Evolutionary conservation across 2,797 vertebrate species (phyloP).

Genomic region (Arnoldichthys spilopterus): DNA sequence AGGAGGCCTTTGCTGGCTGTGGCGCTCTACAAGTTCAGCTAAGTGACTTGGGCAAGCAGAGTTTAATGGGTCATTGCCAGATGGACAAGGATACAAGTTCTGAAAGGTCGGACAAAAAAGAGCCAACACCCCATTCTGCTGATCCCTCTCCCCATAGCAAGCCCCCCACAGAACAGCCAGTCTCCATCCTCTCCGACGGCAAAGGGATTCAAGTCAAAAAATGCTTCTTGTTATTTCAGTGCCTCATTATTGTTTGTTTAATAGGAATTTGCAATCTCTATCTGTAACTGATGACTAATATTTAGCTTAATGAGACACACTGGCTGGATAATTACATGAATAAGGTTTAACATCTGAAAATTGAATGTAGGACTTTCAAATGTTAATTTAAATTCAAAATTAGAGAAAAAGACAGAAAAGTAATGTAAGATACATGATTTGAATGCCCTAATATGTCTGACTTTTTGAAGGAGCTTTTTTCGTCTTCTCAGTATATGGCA

Average conservation of each 20-base stretch:
- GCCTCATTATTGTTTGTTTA: conserved; percentile 34
- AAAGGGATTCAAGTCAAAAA: conserved; percentile 7
- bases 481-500: background rate
- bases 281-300: conserved; percentile 22
- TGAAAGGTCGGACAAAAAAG: conserved; percentile 59
- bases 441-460: conserved; percentile 17
- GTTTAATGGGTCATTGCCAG: conserved; percentile 59
- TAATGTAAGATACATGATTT: conserved; percentile 12
- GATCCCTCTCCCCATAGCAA: conserved; percentile 24
- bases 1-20: conserved; percentile 30
- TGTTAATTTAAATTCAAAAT: conserved; percentile 29
- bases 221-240: conserved; percentile 33
- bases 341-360: conserved; percentile 6
- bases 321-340: conserved; percentile 25
- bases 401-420: conserved; percentile 20
- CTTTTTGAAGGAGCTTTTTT: background rate
- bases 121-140: conserved; percentile 30
- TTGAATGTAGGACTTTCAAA: conserved; percentile 19
- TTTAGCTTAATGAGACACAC: conserved; percentile 31
- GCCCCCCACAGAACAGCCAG: background rate
- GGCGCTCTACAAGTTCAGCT: conserved; percentile 19
- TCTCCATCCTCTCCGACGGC: conserved; percentile 4
- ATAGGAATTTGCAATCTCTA: background rate
- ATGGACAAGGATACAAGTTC: conserved; percentile 54
- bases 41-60: conserved; percentile 45